Evolutionary conservation across 1,140 invertebrate species (phyloP).

Genomic region (Cydia fagiglandana): DNA sequence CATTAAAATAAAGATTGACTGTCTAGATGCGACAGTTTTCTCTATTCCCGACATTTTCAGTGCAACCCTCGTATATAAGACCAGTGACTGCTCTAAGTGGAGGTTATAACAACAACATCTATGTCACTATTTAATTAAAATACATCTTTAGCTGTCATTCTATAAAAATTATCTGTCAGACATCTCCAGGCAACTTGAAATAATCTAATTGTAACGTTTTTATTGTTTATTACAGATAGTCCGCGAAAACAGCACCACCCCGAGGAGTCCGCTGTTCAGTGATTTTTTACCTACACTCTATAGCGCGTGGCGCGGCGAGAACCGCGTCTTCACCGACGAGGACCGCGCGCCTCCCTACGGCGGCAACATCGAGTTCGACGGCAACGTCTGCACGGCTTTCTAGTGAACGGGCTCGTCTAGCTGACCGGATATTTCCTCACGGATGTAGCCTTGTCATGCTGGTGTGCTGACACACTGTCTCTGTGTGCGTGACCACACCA

Average conservation of each 20-base stretch:
- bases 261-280: slow-evolving; percentile 61
- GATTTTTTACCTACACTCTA: slow-evolving; percentile 70
- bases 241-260: slow-evolving; percentile 54
- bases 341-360: slow-evolving; percentile 35
- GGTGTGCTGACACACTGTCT: background rate
- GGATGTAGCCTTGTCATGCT: background rate
- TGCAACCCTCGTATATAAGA: too few species aligned
- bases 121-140: too few species aligned
- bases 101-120: too few species aligned
- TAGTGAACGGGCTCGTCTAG: slow-evolving; percentile 48
- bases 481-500: background rate
- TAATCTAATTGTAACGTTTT: slow-evolving; percentile 19
- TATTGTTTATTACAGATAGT: slow-evolving; percentile 54
- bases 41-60: too few species aligned
- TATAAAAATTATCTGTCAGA: too few species aligned
- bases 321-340: slow-evolving; percentile 40
- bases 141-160: too few species aligned
- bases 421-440: background rate
- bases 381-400: slow-evolving; percentile 67
- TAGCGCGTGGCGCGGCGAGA: slow-evolving; percentile 57
- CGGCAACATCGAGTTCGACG: slow-evolving; percentile 64
- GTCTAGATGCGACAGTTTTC: too few species aligned
- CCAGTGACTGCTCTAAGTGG: too few species aligned
- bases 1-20: too few species aligned
- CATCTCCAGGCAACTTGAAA: background rate